These are phyloP conservation scores for Cremastinae sp. DNA, from an alignment of 2,888 invertebrate genomes.

Conservation along the genomic window DNA sequence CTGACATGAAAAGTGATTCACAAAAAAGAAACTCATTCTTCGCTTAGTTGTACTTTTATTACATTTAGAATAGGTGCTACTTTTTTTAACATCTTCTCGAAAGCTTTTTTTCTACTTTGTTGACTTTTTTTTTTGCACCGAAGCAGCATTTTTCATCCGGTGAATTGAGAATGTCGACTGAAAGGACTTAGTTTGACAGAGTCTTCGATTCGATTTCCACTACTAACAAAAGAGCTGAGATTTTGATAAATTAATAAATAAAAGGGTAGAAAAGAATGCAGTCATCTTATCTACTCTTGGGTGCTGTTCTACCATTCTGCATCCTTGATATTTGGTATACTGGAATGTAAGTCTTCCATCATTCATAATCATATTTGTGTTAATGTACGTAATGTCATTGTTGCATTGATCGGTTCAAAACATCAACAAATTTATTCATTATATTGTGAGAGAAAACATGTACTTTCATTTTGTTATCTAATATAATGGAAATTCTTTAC, in stretches of 20 bases:
- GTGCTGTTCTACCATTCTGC: conserved; percentile 73
- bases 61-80: neutral
- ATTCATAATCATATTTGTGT: conserved; percentile 48
- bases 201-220: neutral
- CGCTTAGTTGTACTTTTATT: conserved; percentile 32
- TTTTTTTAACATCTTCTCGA: neutral
- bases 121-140: conserved; percentile 44
- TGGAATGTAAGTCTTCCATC: conserved; percentile 76
- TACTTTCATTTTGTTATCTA: neutral
- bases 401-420: conserved; percentile 7
- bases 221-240: conserved; percentile 49
- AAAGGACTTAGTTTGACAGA: conserved; percentile 24
- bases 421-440: neutral
- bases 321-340: conserved; percentile 77
- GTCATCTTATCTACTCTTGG: conserved; percentile 74
- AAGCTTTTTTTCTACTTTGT: neutral
- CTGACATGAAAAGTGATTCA: conserved; percentile 1
- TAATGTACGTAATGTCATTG: conserved; percentile 43
- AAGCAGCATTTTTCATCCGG: conserved; percentile 38
- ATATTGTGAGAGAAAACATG: neutral
- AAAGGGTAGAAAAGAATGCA: conserved; percentile 61
- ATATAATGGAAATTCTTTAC: neutral
- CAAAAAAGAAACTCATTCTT: neutral
- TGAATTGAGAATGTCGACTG: conserved; percentile 34
- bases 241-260: conserved; percentile 13